These are phyloP conservation scores for Nycticryphes semicollaris DNA, from an alignment of 2,113 vertebrate species.

Conservation along the genomic window DNA sequence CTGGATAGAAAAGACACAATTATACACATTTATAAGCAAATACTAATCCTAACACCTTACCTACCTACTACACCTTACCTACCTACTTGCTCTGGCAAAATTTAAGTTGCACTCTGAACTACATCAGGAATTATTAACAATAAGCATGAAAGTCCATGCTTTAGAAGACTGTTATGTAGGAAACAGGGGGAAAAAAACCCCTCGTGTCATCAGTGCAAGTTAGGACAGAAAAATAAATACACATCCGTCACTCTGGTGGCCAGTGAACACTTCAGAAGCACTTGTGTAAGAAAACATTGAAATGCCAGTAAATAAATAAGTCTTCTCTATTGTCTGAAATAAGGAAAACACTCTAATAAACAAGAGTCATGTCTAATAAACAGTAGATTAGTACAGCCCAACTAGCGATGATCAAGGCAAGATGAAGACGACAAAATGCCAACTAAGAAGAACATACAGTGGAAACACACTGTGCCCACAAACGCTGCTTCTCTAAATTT, in stretches of 20 bases:
- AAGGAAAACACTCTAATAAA: background rate
- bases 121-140: background rate
- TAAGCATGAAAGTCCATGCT: background rate
- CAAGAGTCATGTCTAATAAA: background rate
- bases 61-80: background rate
- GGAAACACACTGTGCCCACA: background rate
- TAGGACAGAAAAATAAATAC: background rate
- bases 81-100: background rate
- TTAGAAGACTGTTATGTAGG: background rate
- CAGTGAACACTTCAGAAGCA: background rate
- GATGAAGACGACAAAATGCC: background rate
- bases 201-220: background rate
- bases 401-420: background rate
- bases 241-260: background rate
- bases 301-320: background rate
- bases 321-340: background rate
- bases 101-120: background rate
- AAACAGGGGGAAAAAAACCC: accelerated
- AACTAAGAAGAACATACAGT: background rate
- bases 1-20: background rate
- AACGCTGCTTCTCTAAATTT: background rate
- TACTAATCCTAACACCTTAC: background rate
- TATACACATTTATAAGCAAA: background rate
- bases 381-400: background rate
- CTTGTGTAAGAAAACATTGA: background rate